phyloP scores from a whole-genome alignment of 2,888 invertebrate species.

The Abscondita cerata region DNA sequence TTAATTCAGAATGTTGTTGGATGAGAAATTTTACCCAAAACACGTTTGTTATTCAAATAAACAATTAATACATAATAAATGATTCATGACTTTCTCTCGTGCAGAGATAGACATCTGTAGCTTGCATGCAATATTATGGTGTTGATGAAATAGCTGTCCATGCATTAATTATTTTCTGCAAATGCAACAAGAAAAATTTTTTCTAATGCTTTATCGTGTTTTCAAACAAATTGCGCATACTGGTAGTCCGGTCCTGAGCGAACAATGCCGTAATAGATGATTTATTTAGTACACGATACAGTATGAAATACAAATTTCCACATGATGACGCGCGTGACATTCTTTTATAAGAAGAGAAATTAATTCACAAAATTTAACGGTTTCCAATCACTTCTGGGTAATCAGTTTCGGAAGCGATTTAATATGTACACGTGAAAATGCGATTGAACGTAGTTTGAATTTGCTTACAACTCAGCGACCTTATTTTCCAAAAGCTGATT shows the following conservation, averaged over 20 bases:
- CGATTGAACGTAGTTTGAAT: not conserved
- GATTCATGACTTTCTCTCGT: constrained; percentile 11
- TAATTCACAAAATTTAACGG: constrained; percentile 4
- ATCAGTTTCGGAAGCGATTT: not conserved
- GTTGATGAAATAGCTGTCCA: constrained; percentile 1
- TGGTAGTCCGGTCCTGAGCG: no score
- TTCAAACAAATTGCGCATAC: no score
- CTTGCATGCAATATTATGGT: not conserved
- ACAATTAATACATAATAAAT: constrained; percentile 12
- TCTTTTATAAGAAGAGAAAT: constrained; percentile 7
- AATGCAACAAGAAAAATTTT: no score
- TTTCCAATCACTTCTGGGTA: not conserved
- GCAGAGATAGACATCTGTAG: not conserved
- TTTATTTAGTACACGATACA: no score
- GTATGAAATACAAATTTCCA: no score
- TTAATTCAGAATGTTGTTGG: constrained; percentile 6
- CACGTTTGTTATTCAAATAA: constrained; percentile 13
- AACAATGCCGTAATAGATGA: not conserved
- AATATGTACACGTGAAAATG: not conserved
- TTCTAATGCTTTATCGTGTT: no score
- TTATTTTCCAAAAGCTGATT: constrained; percentile 11
- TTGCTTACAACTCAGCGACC: constrained; percentile 10
- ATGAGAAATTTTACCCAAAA: constrained; percentile 11
- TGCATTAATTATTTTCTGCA: no score
- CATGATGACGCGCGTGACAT: no score